These are phyloP conservation scores for Adela reaumurella DNA, from an alignment of 2,888 invertebrate species.

Conservation along the genomic window DNA sequence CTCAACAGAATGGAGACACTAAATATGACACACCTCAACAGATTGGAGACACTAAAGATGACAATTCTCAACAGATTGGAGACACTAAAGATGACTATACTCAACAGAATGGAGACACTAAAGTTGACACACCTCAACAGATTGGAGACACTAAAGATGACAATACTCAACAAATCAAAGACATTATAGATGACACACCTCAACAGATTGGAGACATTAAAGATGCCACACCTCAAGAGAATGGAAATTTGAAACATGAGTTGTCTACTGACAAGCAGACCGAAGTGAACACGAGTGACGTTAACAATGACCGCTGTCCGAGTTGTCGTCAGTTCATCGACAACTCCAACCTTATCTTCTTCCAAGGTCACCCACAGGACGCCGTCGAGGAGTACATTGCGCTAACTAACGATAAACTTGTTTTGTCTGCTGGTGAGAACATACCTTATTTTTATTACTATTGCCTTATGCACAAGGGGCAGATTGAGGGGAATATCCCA, in stretches of 20 bases:
- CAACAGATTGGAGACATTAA: neutral
- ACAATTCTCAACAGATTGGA: too few species aligned
- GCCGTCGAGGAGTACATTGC: slow-evolving; percentile 75
- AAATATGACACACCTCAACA: too few species aligned
- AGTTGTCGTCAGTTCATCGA: slow-evolving; percentile 45
- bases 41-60: too few species aligned
- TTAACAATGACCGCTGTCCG: slow-evolving; percentile 33
- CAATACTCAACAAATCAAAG: too few species aligned
- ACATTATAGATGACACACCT: neutral
- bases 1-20: too few species aligned
- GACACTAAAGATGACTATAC: neutral
- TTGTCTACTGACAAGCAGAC: too few species aligned
- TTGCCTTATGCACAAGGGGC: too few species aligned
- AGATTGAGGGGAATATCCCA: too few species aligned
- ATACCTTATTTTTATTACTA: too few species aligned
- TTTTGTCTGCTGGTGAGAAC: slow-evolving; percentile 63
- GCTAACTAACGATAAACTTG: slow-evolving; percentile 68
- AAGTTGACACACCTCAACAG: neutral
- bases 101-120: neutral
- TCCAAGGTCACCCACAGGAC: slow-evolving; percentile 73
- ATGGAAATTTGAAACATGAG: slow-evolving; percentile 1
- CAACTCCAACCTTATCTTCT: slow-evolving; percentile 53
- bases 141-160: neutral
- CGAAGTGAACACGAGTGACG: neutral
- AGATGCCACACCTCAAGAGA: neutral